These are phyloP conservation scores for Harpalus rubripes DNA, from an alignment of 2,888 invertebrate genomes.

Conservation along the genomic window DNA sequence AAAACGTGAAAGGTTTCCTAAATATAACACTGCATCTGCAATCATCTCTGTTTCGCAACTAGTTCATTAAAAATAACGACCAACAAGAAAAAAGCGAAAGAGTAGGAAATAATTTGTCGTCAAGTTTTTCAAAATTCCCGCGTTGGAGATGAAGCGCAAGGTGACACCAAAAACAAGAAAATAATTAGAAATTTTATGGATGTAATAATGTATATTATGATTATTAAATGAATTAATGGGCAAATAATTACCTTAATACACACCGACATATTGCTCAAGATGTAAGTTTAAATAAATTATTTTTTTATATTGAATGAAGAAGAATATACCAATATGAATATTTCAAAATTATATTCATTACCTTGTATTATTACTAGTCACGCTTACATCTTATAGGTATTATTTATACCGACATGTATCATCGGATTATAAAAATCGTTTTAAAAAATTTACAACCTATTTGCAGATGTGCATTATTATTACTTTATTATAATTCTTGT, in stretches of 20 bases:
- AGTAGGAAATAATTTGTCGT: constrained; percentile 25
- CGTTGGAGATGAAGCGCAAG: constrained; percentile 3
- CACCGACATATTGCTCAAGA: constrained; percentile 14
- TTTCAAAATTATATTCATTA: not conserved
- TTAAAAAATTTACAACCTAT: not conserved
- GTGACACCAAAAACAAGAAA: constrained; percentile 26
- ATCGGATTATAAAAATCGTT: not conserved
- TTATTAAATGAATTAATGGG: constrained; percentile 27
- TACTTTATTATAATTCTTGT: not conserved
- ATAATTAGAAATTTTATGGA: constrained; percentile 19
- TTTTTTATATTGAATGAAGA: constrained; percentile 6
- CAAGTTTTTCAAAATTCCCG: constrained; percentile 2
- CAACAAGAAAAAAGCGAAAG: not conserved
- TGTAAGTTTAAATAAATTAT: constrained; percentile 1
- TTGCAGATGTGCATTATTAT: not conserved
- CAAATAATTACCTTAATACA: constrained; percentile 14
- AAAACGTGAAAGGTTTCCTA: constrained; percentile 42
- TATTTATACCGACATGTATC: constrained; percentile 13
- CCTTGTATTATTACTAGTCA: constrained; percentile 16
- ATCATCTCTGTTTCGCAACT: constrained; percentile 32
- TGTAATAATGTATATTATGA: constrained; percentile 27
- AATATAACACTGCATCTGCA: constrained; percentile 34
- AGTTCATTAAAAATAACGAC: constrained; percentile 47
- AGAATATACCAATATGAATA: too few species aligned
- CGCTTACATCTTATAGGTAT: not conserved